These are phyloP conservation scores for Stomatorhinus walkeri DNA, from an alignment of 2,797 vertebrate genomes.

Conservation along the genomic window DNA sequence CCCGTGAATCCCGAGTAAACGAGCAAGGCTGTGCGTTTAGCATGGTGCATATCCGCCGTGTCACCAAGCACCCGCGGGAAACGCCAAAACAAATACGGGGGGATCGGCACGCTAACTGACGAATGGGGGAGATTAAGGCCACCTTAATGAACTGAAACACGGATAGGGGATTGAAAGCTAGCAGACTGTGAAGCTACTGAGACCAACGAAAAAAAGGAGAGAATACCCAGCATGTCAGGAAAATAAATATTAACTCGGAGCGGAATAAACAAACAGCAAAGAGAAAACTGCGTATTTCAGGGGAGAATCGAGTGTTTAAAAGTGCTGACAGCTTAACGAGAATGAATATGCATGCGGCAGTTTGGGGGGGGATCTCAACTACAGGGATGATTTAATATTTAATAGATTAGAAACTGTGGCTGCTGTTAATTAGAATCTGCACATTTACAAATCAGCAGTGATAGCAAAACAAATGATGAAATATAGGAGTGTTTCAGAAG, in stretches of 20 bases:
- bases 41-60: neutral
- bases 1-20: neutral
- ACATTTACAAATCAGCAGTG: constrained; percentile 99
- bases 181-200: constrained; percentile 74
- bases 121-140: constrained; percentile 69
- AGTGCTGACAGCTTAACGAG: constrained; percentile 79
- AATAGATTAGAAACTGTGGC: constrained; percentile 92
- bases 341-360: constrained; percentile 85
- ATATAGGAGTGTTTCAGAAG: constrained; percentile 89
- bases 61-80: constrained; percentile 28
- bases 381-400: constrained; percentile 98
- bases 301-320: constrained; percentile 69
- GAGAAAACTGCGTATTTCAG: constrained; percentile 48
- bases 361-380: constrained; percentile 78
- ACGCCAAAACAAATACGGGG: constrained; percentile 67
- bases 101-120: constrained; percentile 57
- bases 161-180: constrained; percentile 62
- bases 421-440: constrained; percentile 98
- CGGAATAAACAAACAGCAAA: constrained; percentile 60
- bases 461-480: constrained; percentile 99
- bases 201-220: constrained; percentile 44
- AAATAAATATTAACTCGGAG: constrained; percentile 85
- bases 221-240: constrained; percentile 62
- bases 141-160: constrained; percentile 81
- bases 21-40: neutral